Conservation (phyloP, 2,888 invertebrate species). For the Thelaira solivaga region DNA sequence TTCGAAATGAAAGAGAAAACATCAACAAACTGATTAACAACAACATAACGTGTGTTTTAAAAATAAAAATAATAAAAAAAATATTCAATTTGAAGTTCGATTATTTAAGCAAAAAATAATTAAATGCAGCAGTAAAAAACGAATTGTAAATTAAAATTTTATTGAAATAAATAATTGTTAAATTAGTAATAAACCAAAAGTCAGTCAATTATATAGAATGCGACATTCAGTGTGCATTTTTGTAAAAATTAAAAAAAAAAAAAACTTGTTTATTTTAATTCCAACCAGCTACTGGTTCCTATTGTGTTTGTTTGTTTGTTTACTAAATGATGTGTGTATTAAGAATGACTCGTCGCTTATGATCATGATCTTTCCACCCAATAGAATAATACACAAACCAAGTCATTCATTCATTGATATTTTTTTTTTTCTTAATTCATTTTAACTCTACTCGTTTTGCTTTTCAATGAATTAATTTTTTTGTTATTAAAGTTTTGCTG, state of each 20-base stretch:
- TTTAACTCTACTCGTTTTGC: conserved; percentile 43
- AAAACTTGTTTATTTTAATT: conserved; percentile 4
- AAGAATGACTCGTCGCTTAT: conserved; percentile 13
- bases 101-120: conserved; percentile 12
- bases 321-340: background rate
- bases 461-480: conserved; percentile 35
- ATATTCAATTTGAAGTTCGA: conserved; percentile 14
- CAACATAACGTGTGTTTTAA: background rate
- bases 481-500: conserved; percentile 2
- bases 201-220: background rate
- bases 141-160: conserved; percentile 7
- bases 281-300: background rate
- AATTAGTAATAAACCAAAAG: too few species aligned
- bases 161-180: conserved; percentile 31
- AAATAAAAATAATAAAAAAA: conserved; percentile 18
- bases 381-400: conserved; percentile 20
- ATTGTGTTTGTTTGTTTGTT: too few species aligned
- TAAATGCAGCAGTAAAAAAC: background rate
- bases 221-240: conserved; percentile 9
- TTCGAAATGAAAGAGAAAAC: conserved; percentile 7
- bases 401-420: conserved; percentile 42
- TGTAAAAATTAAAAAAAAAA: background rate
- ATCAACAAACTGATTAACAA: conserved; percentile 16
- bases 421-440: background rate
- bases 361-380: conserved; percentile 52